phyloP scores from a whole-genome alignment of 2,888 invertebrate genomes.

The Tryphoninae sp. region DNA sequence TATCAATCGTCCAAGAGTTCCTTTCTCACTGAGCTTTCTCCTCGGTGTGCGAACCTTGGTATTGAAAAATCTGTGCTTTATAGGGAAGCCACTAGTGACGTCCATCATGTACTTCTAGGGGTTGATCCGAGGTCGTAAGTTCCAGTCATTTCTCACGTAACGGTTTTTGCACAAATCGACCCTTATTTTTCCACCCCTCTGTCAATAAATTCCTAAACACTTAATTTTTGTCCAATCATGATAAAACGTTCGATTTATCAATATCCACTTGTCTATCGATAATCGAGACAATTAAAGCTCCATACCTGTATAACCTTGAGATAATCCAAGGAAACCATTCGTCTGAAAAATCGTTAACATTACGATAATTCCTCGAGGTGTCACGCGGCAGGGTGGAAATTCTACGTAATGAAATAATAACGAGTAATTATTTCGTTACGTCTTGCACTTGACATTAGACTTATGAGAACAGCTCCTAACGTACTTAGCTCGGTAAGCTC shows the following conservation, averaged over 20 bases:
- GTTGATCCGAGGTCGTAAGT: conserved; percentile 70
- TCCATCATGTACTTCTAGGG: conserved; percentile 75
- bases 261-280: no score
- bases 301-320: no score
- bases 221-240: no score
- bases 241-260: no score
- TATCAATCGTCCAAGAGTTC: conserved; percentile 7
- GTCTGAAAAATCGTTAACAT: no score
- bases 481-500: conserved; percentile 56
- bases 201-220: background rate
- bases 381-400: no score
- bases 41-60: conserved; percentile 75
- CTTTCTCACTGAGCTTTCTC: conserved; percentile 48
- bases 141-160: conserved; percentile 63
- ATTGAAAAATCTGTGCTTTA: conserved; percentile 76
- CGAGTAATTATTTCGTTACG: conserved; percentile 1
- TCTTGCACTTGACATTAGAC: conserved; percentile 51
- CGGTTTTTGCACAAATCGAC: background rate
- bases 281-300: no score
- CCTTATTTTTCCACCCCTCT: background rate
- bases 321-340: no score
- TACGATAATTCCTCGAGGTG: no score
- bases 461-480: conserved; percentile 57
- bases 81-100: conserved; percentile 75
- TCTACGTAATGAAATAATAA: background rate